Base-by-base conservation (phyloP, 2,797 vertebrate genomes). In the Acomys russatus region DNA sequence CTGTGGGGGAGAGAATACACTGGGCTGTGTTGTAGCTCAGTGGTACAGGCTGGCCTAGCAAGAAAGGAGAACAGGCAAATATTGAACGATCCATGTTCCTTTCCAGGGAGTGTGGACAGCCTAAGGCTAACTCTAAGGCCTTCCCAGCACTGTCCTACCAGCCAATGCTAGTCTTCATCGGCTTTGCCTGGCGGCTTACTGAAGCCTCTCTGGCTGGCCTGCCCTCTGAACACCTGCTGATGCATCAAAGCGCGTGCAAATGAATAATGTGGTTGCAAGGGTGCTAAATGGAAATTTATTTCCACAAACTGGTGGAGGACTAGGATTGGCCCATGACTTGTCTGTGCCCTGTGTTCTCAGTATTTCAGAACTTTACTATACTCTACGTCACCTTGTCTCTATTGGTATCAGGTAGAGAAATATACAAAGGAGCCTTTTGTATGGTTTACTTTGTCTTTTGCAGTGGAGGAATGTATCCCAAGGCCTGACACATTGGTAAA, bases 11-110 rank as follows among this genome's bases (percentile, higher is more conserved):
- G 3, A 64, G 87, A 33, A 44, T 15, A 28, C 11, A 44, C 10
- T 6, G 12, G 56, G 4, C 35, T 22, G 35, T 15, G 70, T 7
- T 44, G 8, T 12, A 44, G 11, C 30, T 64, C 35, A 89, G 59
- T 25, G 38, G 30, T 11, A 25, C 14, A 54, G 38, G 25, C 18
- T 44, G 49, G 25, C 7, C 17, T n/a, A 9, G 18, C 28, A 76
- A 23, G 25, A 38, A 12, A 63, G 63, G 35, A 74, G 23, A 44
- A 61, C 98, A 96, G 96, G 96, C 86, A 94, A 97, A 94, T 91
- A 87, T 84, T 95, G 97, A 98, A 97, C 96, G 96, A 97, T 96
- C 79, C 96, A 93, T 97, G 79, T 97, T 92, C 96, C 97, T 97
- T 94, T 82, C 86, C 94, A 96, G 92, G 86, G 95, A 98, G 96